Base-by-base conservation (phyloP, 2,113 vertebrate species). In the Phocoena sinus region DNA sequence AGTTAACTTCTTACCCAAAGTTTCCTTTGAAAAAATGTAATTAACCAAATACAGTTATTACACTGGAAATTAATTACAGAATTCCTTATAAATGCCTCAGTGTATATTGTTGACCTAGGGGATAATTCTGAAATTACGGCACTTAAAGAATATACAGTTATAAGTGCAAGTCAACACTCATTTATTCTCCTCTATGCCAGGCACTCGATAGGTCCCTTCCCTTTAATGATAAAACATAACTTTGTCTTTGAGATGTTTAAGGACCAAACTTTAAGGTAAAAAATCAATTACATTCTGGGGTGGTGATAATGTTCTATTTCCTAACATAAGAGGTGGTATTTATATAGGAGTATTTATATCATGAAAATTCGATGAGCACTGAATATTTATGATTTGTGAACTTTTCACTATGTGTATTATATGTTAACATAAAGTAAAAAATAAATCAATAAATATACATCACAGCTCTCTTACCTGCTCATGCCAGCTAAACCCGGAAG, bases 401-500 rank as follows among this genome's bases (percentile, higher is more conserved):
- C 33, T 67, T 47, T 71, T n/a, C n/a, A 11, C n/a, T 21, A n/a
- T 2, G 8, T 47, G 9, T 15, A 62, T 15, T 60, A 38, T 2
- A 67, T 20, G 7, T 25, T 71, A 38, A 50, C 12, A 70, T 21
- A 41, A 47, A 65, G 21, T 60, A 33, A 18, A 76, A 63, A 90
- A 93, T 28, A 97, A 70, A 36, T 10, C 8, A 0, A 0, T 63
- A 14, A 17, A 17, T 1, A n/a, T 23, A 68, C 81, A n/a, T 18
- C 44, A 26, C 20, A 91, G 56, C 36, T 95, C 82, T 36, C 97
- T 97, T 68, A 99, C 99, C 99, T 99, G 99, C 76, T 99, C 99
- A 8, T 99, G 99, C 99, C 99, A 99, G 96, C 99, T 99, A 97
- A 99, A 98, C 74, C 99, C 99, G 7, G 99, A 98, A 53, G 99